Conservation (phyloP, 2,113 vertebrate species). For the Thamnaconus septentrionalis region DNA sequence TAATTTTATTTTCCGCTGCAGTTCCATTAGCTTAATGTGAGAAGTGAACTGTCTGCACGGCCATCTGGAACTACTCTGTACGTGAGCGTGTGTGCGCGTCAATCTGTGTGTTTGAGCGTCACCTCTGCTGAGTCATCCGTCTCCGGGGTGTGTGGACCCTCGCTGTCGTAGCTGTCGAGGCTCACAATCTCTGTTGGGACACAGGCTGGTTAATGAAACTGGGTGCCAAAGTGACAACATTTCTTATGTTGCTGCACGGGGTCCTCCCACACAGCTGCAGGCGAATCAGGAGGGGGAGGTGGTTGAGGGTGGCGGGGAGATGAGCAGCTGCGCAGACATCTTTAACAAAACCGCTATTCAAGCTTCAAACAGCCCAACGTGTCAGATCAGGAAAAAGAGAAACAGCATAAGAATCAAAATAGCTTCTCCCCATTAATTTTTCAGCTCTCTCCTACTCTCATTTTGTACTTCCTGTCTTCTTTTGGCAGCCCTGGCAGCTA, state of each 20-base stretch:
- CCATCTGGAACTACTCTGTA: no score
- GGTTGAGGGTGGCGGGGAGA: no score
- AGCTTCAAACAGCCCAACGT: slow-evolving; percentile 7
- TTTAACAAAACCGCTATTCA: slow-evolving; percentile 33
- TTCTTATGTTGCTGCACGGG: no score
- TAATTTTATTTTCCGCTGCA: no score
- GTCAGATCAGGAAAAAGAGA: slow-evolving; percentile 16
- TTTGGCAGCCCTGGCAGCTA: slow-evolving; percentile 21
- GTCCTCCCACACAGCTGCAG: no score
- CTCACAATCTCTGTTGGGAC: slow-evolving; percentile 81
- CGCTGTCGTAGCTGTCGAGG: slow-evolving; percentile 87
- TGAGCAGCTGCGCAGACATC: slow-evolving; percentile 18
- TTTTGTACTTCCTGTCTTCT: slow-evolving; percentile 14
- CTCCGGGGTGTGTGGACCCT: slow-evolving; percentile 87
- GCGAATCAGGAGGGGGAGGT: no score
- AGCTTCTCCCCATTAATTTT: slow-evolving; percentile 26
- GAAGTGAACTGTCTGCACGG: no score
- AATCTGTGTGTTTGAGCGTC: slow-evolving; percentile 13
- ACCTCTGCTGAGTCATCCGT: slow-evolving; percentile 88
- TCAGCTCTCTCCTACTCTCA: slow-evolving; percentile 35
- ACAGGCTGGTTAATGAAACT: slow-evolving; percentile 24
- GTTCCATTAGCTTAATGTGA: no score
- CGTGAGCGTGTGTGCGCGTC: background rate
- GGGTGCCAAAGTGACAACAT: slow-evolving; percentile 12
- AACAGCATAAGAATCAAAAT: slow-evolving; percentile 38